Evolutionary conservation across 2,888 invertebrate species (phyloP), one percentile per base, ranked within the genome.

Genomic region (Cephus sareptanus): DNA sequence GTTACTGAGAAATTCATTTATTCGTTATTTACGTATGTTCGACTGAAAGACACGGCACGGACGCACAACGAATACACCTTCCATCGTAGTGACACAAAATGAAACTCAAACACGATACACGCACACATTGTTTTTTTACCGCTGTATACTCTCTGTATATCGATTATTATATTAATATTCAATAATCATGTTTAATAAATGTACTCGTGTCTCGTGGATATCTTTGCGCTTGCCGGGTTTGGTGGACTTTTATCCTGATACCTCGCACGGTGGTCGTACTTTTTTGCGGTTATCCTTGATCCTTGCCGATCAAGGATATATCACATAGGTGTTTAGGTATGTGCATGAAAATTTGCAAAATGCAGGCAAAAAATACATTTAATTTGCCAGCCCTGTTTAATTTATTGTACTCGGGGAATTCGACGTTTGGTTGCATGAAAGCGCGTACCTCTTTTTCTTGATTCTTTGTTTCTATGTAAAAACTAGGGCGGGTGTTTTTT

Each of bases 151-250:
- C 84, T 90, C 85, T 91, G 89, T 91, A 90, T 88, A 91, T 89
- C 88, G 85, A 91, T 86, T 81, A 90, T 90, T 90, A 89, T 88
- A 88, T 87, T 88, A 86, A 89, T 88, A 88, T 89, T 89, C 84
- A 89, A 90, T 88, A 89, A 91, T 90, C 88, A 90, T 91, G 91
- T 91, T 91, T 90, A 91, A 91, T 91, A 91, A 91, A 91, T 89
- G 89, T 89, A 89, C 86, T 88, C 87, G 88, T 91, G 90, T 90
- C 90, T 91, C 89, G 90, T 91, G 91, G 91, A 90, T 87, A 91
- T 90, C 89, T 91, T 90, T 91, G 89, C 87, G 91, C 91, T 91
- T 91, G 89, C 88, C 86, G 91, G 91, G 91, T 90, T 82, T 91
- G 91, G 91, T 91, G 89, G 89, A 89, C 88, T 91, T 85, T 90